A percentile compares a stretch with the other conserved stretches of the same genome.
These are phyloP conservation scores for Meloidogyne hapla DNA, from an alignment of 1,140 invertebrate genomes.

Conservation along the genomic window DNA sequence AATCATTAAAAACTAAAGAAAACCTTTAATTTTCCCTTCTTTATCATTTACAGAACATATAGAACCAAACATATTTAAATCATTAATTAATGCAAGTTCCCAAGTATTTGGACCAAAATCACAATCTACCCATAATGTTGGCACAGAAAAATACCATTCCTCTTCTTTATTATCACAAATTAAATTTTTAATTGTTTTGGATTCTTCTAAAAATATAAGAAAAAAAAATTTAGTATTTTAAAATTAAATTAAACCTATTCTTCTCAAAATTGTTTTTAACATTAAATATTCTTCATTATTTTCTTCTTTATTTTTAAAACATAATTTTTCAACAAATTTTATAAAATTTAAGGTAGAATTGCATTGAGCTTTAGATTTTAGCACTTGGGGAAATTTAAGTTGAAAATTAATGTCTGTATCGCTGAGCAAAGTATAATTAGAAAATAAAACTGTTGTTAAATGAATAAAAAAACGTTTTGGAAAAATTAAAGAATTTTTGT, in stretches of 20 bases:
- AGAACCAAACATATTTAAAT: slow-evolving; percentile 25
- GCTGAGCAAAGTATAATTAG: slow-evolving; percentile 26
- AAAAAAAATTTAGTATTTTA: neutral
- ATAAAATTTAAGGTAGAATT: neutral
- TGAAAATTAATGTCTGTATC: slow-evolving; percentile 12
- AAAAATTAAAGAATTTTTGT: neutral
- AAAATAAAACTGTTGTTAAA: slow-evolving; percentile 25
- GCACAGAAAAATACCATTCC: slow-evolving; percentile 32
- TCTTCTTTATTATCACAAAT: slow-evolving; percentile 10
- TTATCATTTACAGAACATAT: slow-evolving; percentile 3
- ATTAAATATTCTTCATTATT: neutral
- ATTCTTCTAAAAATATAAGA: neutral
- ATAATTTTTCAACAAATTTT: neutral
- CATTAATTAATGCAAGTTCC: slow-evolving; percentile 28
- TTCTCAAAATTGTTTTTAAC: neutral
- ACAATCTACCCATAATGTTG: slow-evolving; percentile 34
- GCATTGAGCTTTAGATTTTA: neutral
- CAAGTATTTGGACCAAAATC: slow-evolving; percentile 31
- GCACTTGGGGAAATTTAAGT: neutral
- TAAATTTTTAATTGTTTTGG: neutral
- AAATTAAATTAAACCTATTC: neutral
- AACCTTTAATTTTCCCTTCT: slow-evolving; percentile 7
- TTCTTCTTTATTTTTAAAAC: neutral
- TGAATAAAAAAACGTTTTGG: slow-evolving; percentile 30
- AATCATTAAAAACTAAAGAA: neutral